Percentiles rank a stretch among this genome's conserved stretches.
These are phyloP conservation scores for Trachelus troglodyta DNA, from an alignment of 2,888 invertebrate species.

Conservation along the genomic window DNA sequence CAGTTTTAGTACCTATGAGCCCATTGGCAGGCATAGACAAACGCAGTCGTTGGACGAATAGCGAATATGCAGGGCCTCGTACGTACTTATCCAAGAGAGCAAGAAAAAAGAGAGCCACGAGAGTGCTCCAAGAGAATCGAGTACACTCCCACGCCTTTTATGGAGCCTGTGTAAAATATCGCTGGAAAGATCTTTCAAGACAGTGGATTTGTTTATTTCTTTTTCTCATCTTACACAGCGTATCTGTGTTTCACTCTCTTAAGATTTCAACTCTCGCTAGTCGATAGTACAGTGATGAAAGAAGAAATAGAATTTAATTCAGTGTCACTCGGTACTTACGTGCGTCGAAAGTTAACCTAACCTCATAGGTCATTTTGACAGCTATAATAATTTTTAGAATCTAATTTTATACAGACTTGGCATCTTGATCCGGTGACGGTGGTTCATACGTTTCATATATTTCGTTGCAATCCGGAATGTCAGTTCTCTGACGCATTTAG, in stretches of 20 bases:
- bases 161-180: neutral
- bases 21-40: neutral
- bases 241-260: neutral
- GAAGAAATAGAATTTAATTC: neutral
- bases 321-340: neutral
- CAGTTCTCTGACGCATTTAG: neutral
- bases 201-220: neutral
- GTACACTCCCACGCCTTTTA: slow-evolving; percentile 39
- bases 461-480: neutral
- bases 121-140: slow-evolving; percentile 26
- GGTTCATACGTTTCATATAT: neutral
- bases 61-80: neutral
- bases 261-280: neutral
- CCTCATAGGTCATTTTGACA: neutral
- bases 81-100: slow-evolving; percentile 2
- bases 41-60: neutral
- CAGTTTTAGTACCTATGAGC: neutral
- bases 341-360: neutral
- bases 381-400: neutral
- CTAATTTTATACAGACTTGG: neutral
- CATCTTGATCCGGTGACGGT: neutral
- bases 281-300: neutral
- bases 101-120: neutral
- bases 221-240: neutral
- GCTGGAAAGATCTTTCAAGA: neutral